Evolutionary conservation across 1,140 invertebrate species (phyloP).

Genomic region (Hydropsyche tenuis): DNA sequence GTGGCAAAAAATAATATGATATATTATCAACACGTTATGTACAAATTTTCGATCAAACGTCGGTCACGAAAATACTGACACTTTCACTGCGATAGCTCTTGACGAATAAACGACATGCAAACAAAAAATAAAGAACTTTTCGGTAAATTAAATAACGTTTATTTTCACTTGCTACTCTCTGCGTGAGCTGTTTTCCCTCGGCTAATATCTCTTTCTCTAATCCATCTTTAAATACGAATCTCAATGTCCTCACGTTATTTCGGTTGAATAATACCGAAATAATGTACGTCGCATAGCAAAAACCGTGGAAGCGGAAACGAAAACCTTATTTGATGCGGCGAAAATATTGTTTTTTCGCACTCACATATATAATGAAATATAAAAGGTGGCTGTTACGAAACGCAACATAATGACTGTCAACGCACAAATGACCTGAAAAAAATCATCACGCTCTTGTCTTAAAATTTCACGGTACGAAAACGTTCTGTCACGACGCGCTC

Average conservation of each 20-base stretch:
- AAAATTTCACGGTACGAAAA: slow-evolving; percentile 6
- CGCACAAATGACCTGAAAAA: slow-evolving; percentile 18
- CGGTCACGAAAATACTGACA: slow-evolving; percentile 12
- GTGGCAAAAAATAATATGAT: slow-evolving; percentile 26
- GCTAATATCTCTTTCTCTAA: background rate
- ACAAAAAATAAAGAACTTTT: background rate
- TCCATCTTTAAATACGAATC: slow-evolving; percentile 13
- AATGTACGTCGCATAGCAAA: background rate
- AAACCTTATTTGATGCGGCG: background rate
- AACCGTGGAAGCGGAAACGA: slow-evolving; percentile 1
- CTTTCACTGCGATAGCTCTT: slow-evolving; percentile 19
- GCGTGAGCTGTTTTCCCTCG: slow-evolving; percentile 4
- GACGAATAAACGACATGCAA: background rate
- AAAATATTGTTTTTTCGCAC: background rate
- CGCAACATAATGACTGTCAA: slow-evolving; percentile 7
- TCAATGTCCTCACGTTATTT: slow-evolving; percentile 1
- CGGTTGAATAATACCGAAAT: slow-evolving; percentile 4
- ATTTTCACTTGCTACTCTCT: background rate
- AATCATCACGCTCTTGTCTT: slow-evolving; percentile 8
- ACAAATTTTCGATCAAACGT: slow-evolving; percentile 24
- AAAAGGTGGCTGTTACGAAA: slow-evolving; percentile 1
- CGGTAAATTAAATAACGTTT: slow-evolving; percentile 11
- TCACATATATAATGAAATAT: too few species aligned
- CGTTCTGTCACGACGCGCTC: background rate
- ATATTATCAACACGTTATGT: slow-evolving; percentile 24